Evolutionary conservation across 2,888 invertebrate species (phyloP), one percentile per base, ranked within the genome.

Genomic region (Trypoxylon attenuatum): DNA sequence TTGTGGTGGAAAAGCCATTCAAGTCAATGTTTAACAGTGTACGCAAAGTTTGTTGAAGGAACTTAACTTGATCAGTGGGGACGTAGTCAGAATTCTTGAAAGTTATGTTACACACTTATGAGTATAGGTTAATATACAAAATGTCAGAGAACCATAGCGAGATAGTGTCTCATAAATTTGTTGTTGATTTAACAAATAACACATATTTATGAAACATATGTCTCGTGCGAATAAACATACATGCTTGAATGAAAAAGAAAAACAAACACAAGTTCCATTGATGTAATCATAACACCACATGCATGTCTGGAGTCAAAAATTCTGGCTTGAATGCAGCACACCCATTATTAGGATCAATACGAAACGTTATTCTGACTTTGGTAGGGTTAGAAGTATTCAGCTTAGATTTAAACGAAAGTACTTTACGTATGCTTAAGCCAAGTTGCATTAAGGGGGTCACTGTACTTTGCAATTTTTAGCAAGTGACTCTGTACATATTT

Each of bases 1-100:
- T 49, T 4, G 2, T 56, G n/a, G n/a, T 42, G 52, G 60, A 54
- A 54, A 49, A 33, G 4, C 52, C 64, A 33, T 15, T 16, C 10
- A 13, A 39, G 39, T 60, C 51, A 56, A 47, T 60, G 47, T 22
- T 47, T 27, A 25, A 27, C 25, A 61, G 45, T 23, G 38, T 58
- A 53, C 57, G 45, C 8, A 8, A n/a, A 29, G 66, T 45, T 66
- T 55, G 42, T 15, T 19, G 51, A 38, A 25, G 61, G 23, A 50
- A 61, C 13, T 64, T 38, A 8, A 52, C 53, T 33, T 42, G 38
- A 25, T 42, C 25, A 55, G 19, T 5, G 22, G 15, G 51, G 56
- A 33, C 55, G 60, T 21, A 69, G 72, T 76, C 74, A 77, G 77
- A 76, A 74, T 77, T 76, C 53, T 74, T 77, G 71, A 76, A 55